Percentiles rank a stretch among this genome's conserved stretches.
These are phyloP conservation scores for Cremastinae sp. DNA, from an alignment of 2,888 invertebrate species.

Conservation along the genomic window DNA sequence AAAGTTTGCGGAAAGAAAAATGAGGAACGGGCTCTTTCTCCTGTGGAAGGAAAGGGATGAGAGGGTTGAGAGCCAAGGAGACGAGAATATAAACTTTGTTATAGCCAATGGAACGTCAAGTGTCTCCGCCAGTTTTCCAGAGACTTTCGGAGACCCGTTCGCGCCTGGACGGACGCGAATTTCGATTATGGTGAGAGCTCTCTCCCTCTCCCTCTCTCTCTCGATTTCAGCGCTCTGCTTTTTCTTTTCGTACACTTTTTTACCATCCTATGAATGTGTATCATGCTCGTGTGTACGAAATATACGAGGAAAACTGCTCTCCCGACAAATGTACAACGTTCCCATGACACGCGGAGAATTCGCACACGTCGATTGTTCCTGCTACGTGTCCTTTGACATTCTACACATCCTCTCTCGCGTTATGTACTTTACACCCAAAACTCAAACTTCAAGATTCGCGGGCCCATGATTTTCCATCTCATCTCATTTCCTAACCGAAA, in stretches of 20 bases:
- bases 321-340: no score
- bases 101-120: conserved; percentile 8
- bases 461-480: conserved; percentile 34
- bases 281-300: neutral
- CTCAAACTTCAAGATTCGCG: neutral
- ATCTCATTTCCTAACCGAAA: conserved; percentile 15
- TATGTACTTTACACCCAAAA: neutral
- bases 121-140: conserved; percentile 25
- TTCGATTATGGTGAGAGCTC: conserved; percentile 29
- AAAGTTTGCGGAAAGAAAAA: conserved; percentile 34
- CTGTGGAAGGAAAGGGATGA: neutral
- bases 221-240: no score
- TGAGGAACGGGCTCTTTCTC: neutral
- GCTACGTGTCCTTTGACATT: conserved; percentile 24
- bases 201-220: no score
- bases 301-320: neutral
- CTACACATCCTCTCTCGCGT: neutral
- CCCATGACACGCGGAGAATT: no score
- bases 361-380: conserved; percentile 17
- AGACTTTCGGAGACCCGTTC: conserved; percentile 11
- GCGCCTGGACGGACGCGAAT: conserved; percentile 36
- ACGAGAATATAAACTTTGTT: conserved; percentile 11
- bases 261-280: neutral
- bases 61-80: conserved; percentile 10
- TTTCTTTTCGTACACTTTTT: no score